Base-by-base conservation (phyloP, 2,113 vertebrate genomes). In the Cavia porcellus region DNA sequence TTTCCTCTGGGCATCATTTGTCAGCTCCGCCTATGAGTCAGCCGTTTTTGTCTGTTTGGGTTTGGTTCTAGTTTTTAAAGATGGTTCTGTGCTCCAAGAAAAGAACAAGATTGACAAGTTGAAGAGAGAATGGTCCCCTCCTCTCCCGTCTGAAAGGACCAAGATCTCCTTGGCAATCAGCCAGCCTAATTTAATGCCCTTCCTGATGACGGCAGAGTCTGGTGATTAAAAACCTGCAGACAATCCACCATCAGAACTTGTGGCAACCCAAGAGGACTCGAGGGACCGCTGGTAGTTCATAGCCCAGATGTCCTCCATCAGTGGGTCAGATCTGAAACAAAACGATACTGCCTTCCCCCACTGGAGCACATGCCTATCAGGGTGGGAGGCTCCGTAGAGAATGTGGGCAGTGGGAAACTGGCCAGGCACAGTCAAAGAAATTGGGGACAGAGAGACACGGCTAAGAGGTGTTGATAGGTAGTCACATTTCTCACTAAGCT, bases 141-240 rank as follows among this genome's bases (percentile, higher is more conserved):
- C 79, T 24, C 59, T 59, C 22, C 6, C 2, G 55, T 24, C 80
- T 38, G 35, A 72, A 93, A 90, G 62, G 50, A 8, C 81, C 50
- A 25, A 7, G 22, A 95, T 81, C 88, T 77, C 64, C 45, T 72
- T 92, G 86, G 95, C 93, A 52, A 95, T 94, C 92, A 90, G 87
- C 88, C 96, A 93, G 24, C 57, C 68, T 90, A 38, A 92, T 50
- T 96, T 79, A 77, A 28, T 79, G 57, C 80, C 84, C 50, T 80
- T 55, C 66, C 86, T 90, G 55, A 70, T 82, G 70, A 94, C 62
- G 72, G 81, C 42, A 85, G 91, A 92, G 5, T 42, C 50, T 70
- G 38, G 2, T 79, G 52, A 92, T 61, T 47, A 96, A 90, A 92
- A 72, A 10, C 35, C 70, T 88, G 25, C 75, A 80, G 50, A 96